A percentile compares a stretch with the other conserved stretches of the same genome.
Evolutionary conservation across 2,888 invertebrate genomes (phyloP).

Genomic region (Cartodere bifasciata): DNA sequence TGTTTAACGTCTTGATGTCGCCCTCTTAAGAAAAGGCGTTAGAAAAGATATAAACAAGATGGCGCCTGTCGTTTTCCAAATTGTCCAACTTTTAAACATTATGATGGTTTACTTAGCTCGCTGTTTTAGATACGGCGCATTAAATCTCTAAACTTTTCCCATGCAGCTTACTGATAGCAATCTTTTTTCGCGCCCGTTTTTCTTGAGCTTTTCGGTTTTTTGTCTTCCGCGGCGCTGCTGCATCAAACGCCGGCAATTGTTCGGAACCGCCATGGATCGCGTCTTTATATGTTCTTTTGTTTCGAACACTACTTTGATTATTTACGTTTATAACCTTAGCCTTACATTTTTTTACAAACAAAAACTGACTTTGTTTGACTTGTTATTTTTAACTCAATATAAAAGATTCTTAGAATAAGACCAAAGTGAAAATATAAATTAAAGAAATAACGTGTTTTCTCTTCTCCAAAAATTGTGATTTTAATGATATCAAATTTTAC

Average conservation of each 20-base stretch:
- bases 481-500: too few relatives aligned
- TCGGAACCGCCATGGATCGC: slow-evolving; percentile 27
- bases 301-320: too few relatives aligned
- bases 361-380: neutral
- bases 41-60: slow-evolving; percentile 18
- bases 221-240: slow-evolving; percentile 19
- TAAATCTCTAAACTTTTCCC: slow-evolving; percentile 28
- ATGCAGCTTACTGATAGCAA: slow-evolving; percentile 22
- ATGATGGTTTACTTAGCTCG: slow-evolving; percentile 25
- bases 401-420: neutral
- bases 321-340: too few relatives aligned
- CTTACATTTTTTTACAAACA: too few relatives aligned
- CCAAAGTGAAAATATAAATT: neutral
- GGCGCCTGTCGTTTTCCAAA: slow-evolving; percentile 18
- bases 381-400: neutral
- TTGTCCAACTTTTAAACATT: slow-evolving; percentile 22
- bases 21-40: too few relatives aligned
- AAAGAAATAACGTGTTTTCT: neutral
- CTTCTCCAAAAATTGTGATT: neutral
- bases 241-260: slow-evolving; percentile 28
- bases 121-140: slow-evolving; percentile 29
- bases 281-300: slow-evolving; percentile 15
- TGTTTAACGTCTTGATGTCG: too few relatives aligned
- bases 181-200: slow-evolving; percentile 19
- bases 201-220: slow-evolving; percentile 22